Conservation (phyloP, 2,888 invertebrate species). For the Meloe dianella region DNA sequence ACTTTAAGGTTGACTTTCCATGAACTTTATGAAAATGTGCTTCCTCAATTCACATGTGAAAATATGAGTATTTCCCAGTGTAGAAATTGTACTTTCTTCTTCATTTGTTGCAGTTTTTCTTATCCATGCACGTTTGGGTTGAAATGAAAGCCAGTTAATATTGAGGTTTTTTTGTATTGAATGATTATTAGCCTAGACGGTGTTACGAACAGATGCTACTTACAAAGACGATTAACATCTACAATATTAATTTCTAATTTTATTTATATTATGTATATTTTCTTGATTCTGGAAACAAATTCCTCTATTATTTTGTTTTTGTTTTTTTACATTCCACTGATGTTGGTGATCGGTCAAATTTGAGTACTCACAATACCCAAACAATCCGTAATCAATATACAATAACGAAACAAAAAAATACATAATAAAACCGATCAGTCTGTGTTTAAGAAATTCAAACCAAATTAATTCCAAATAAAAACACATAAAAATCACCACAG, state of each 20-base stretch:
- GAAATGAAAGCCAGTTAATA: constrained; percentile 40
- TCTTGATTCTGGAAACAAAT: constrained; percentile 38
- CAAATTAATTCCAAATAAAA: constrained; percentile 21
- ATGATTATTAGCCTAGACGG: constrained; percentile 59
- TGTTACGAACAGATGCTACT: constrained; percentile 62
- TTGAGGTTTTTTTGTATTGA: constrained; percentile 58
- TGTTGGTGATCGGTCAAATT: constrained; percentile 49
- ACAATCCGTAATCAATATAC: constrained; percentile 37
- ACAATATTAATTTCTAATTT: constrained; percentile 58
- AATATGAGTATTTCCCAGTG: no score
- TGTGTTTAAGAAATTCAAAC: constrained; percentile 17
- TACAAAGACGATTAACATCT: constrained; percentile 62
- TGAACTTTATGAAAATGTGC: no score
- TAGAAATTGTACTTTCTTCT: no score
- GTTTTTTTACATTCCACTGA: constrained; percentile 38
- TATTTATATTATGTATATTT: constrained; percentile 60
- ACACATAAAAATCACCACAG: constrained; percentile 22
- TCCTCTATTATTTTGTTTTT: neutral
- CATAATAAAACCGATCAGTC: constrained; percentile 30
- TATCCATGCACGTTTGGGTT: neutral
- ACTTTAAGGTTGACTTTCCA: no score
- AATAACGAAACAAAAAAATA: constrained; percentile 15
- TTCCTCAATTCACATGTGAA: no score
- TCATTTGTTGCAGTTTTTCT: no score
- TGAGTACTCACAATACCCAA: constrained; percentile 54